Evolutionary conservation across 1,140 invertebrate species (phyloP).

Genomic region (Nixonia krombeini): DNA sequence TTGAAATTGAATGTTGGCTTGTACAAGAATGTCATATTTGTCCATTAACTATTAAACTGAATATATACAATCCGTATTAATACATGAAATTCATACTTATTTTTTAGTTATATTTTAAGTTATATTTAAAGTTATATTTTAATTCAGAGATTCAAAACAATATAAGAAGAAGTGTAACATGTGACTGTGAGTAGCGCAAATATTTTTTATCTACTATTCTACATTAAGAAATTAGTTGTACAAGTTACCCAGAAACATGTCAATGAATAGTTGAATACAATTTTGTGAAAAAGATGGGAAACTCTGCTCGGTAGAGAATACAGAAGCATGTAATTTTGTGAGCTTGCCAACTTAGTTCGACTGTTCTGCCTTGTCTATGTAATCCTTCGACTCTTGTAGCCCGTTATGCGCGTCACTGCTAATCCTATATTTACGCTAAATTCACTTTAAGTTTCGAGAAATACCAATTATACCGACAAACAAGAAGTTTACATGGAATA

Average conservation of each 20-base stretch:
- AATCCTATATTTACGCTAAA: conserved; percentile 10
- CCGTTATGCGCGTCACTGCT: conserved; percentile 3
- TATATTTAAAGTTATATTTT: no score
- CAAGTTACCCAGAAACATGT: neutral
- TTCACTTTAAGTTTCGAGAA: conserved; percentile 7
- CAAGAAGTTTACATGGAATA: conserved; percentile 1
- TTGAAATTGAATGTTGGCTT: no score
- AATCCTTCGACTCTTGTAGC: conserved; percentile 4
- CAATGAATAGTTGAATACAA: neutral
- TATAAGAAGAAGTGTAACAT: no score
- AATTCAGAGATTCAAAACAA: no score
- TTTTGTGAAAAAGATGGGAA: neutral
- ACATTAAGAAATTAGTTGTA: neutral
- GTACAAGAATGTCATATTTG: no score
- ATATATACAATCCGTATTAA: no score
- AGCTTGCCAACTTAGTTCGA: conserved; percentile 10
- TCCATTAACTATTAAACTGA: no score
- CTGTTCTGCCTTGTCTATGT: conserved; percentile 9
- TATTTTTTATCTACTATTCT: no score
- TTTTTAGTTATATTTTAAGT: no score
- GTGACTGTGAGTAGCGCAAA: no score
- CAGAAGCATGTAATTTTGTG: conserved; percentile 9
- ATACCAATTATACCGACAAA: conserved; percentile 9
- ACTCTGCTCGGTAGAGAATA: neutral
- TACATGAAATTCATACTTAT: no score